Conservation (phyloP, 2,888 invertebrate genomes). For the Polydrusus tereticollis region DNA sequence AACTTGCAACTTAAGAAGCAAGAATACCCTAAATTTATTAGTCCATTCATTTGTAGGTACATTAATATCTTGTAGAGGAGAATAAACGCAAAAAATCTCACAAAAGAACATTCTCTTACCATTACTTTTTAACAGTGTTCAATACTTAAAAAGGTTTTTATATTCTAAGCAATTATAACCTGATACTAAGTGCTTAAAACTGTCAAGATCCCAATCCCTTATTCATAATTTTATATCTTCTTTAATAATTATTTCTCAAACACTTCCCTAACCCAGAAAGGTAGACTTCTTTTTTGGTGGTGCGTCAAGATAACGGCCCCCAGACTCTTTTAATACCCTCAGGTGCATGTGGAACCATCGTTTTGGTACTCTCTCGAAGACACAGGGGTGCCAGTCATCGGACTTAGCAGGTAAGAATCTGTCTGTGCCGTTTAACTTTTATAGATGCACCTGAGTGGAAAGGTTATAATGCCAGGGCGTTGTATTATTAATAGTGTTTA, state of each 20-base stretch:
- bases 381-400: slow-evolving; percentile 75
- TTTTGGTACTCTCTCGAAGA: slow-evolving; percentile 81
- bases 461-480: slow-evolving; percentile 23
- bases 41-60: too few relatives aligned
- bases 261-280: neutral
- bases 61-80: too few relatives aligned
- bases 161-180: too few relatives aligned
- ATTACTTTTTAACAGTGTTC: too few relatives aligned
- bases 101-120: too few relatives aligned
- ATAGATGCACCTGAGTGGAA: slow-evolving; percentile 28
- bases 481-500: slow-evolving; percentile 32
- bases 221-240: neutral
- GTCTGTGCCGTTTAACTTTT: slow-evolving; percentile 16
- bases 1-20: neutral
- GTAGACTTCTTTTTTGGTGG: slow-evolving; percentile 70
- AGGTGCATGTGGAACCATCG: slow-evolving; percentile 73
- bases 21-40: too few relatives aligned
- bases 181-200: too few relatives aligned
- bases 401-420: slow-evolving; percentile 56
- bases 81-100: too few relatives aligned
- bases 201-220: neutral
- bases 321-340: slow-evolving; percentile 69
- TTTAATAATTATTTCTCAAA: neutral
- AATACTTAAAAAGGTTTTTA: too few relatives aligned
- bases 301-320: slow-evolving; percentile 70